Evolutionary conservation across 2,888 invertebrate species (phyloP), one percentile per base, ranked within the genome.

Genomic region (Ferdinandea cuprea): DNA sequence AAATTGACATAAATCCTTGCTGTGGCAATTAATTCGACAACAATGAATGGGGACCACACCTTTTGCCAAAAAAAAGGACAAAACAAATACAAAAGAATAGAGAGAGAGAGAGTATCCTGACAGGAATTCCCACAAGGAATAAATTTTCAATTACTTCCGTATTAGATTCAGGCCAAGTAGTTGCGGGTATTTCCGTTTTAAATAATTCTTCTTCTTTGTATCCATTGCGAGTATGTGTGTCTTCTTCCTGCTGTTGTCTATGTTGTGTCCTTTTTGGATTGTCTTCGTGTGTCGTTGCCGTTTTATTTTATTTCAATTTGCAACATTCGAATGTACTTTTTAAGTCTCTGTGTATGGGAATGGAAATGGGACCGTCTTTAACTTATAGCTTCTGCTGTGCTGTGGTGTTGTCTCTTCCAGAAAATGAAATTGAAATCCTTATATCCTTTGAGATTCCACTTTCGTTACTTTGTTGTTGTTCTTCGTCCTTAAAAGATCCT

Each of bases 151-250:
- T 83, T 81, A 72, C 66, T 77, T 78, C 68, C 77, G 61, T 77
- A 78, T 83, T 78, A 83, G 66, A 78, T 83, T 78, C 83, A 78
- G 72, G 83, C 83, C 83, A 83, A 83, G 78, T 72, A 73, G 78
- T 83, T 83, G 83, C 68, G 83, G 78, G 78, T 78, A 78, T 83
- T 83, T 83, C 83, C 78, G 83, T 56, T 83, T 83, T 78, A 83
- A 78, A 83, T 83, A 78, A 77, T 77, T 77, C 71, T 65, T 61
- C 32, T 37, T 44, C 56, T 37, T 63, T 48, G 35, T 37, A n/a
- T n/a, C n/a, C n/a, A n/a, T n/a, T n/a, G 61, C 56, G 42, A 40
- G 11, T 50, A 21, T 69, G 54, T 42, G 42, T 54, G 42, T 65
- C 40, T 5, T 42, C 30, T 35, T 6, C 28, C 0, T 56, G n/a